These are phyloP conservation scores for Irena cyanogastra DNA, from an alignment of 2,113 vertebrate species.

Conservation along the genomic window DNA sequence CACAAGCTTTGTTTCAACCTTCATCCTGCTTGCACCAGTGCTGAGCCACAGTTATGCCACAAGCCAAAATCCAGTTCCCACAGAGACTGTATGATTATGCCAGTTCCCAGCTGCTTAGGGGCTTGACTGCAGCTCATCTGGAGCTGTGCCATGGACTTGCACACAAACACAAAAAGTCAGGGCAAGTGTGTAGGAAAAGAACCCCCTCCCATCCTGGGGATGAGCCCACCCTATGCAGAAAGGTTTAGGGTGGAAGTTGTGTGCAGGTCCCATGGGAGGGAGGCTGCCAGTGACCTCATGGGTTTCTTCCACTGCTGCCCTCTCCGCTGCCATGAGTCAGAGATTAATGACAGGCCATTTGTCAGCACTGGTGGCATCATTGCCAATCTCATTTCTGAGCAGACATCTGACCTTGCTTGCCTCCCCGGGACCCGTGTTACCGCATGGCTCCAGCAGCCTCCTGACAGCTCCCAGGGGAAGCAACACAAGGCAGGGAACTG, in stretches of 20 bases:
- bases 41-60: background rate
- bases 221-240: background rate
- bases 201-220: no score
- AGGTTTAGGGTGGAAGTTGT: background rate
- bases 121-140: background rate
- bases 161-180: background rate
- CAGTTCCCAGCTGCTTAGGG: background rate
- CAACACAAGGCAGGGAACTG: background rate
- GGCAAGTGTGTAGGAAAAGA: background rate
- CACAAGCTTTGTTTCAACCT: background rate
- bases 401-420: conserved; percentile 50
- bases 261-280: background rate
- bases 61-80: background rate
- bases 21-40: background rate
- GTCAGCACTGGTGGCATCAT: conserved; percentile 46
- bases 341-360: conserved; percentile 51
- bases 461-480: conserved; percentile 2
- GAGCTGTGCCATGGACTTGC: background rate
- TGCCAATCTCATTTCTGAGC: conserved; percentile 58
- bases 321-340: conserved; percentile 39
- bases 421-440: background rate
- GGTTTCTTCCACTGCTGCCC: conserved; percentile 40
- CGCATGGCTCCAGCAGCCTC: background rate
- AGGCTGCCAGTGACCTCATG: conserved; percentile 31
- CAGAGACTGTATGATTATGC: no score